A percentile compares a stretch with the other conserved stretches of the same genome.
These are phyloP conservation scores for Globia sparganii DNA, from an alignment of 2,888 invertebrate genomes.

Conservation along the genomic window DNA sequence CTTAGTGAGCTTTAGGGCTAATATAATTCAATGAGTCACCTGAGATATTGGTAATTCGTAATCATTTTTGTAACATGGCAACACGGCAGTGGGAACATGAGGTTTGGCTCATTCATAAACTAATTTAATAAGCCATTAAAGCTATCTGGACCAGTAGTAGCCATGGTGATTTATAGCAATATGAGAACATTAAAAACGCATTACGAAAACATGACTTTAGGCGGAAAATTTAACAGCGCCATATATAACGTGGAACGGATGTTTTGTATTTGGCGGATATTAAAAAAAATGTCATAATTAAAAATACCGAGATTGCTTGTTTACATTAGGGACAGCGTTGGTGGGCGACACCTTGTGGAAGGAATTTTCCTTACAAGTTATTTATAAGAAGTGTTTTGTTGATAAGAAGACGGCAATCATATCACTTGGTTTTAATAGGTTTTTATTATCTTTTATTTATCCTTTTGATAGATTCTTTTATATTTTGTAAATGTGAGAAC, in stretches of 20 bases:
- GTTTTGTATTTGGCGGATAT: slow-evolving; percentile 77
- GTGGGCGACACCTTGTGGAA: slow-evolving; percentile 7
- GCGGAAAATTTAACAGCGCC: slow-evolving; percentile 87
- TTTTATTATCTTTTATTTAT: too few species aligned
- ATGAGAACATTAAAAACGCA: slow-evolving; percentile 91
- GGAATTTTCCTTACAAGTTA: slow-evolving; percentile 20
- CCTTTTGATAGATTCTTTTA: too few species aligned
- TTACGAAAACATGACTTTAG: slow-evolving; percentile 90
- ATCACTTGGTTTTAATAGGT: too few species aligned
- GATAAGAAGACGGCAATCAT: too few species aligned
- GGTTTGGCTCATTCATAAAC: slow-evolving; percentile 72
- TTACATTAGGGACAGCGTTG: slow-evolving; percentile 37
- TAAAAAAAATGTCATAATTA: slow-evolving; percentile 60
- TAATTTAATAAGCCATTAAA: slow-evolving; percentile 90
- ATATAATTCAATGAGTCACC: slow-evolving; percentile 8
- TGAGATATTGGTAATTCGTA: slow-evolving; percentile 35
- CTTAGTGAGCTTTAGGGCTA: not conserved
- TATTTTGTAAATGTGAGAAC: too few species aligned
- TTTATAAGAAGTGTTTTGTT: slow-evolving; percentile 7
- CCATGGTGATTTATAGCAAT: slow-evolving; percentile 89
- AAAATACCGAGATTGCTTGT: slow-evolving; percentile 57
- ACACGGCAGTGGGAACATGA: slow-evolving; percentile 39
- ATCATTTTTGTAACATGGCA: slow-evolving; percentile 45
- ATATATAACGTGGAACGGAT: slow-evolving; percentile 82
- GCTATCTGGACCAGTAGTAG: slow-evolving; percentile 89